Conservation (phyloP, 2,888 invertebrate species). For the Drosophila falleni region DNA sequence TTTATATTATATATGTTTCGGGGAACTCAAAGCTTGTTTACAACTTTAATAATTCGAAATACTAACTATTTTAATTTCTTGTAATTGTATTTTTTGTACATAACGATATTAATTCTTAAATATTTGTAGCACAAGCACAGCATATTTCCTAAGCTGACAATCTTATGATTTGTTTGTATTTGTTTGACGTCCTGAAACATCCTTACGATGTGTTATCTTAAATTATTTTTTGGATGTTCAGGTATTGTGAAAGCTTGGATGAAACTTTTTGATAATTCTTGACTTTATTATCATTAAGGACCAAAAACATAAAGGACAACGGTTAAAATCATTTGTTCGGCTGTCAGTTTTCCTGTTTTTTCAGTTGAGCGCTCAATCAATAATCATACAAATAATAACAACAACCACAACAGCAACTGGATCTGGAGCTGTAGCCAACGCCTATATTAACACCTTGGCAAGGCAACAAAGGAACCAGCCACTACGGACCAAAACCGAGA, state of each 20-base stretch:
- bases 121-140: too few relatives aligned
- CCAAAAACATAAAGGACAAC: slow-evolving; percentile 9
- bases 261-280: slow-evolving; percentile 4
- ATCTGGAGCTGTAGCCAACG: slow-evolving; percentile 35
- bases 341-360: slow-evolving; percentile 43
- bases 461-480: slow-evolving; percentile 46
- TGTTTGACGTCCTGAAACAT: neutral
- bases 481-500: neutral
- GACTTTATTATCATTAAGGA: neutral
- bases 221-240: neutral
- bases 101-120: too few relatives aligned
- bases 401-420: slow-evolving; percentile 8
- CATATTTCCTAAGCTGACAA: neutral
- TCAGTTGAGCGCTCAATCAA: slow-evolving; percentile 63
- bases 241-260: neutral
- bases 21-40: too few relatives aligned
- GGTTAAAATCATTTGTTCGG: slow-evolving; percentile 24
- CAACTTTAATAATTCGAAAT: too few relatives aligned
- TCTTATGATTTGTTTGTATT: neutral
- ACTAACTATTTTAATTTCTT: too few relatives aligned
- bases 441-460: slow-evolving; percentile 66
- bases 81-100: too few relatives aligned
- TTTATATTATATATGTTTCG: too few relatives aligned
- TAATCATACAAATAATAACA: slow-evolving; percentile 53
- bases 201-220: neutral